phyloP scores from a whole-genome alignment of 2,797 vertebrate genomes.

The Thunnus albacares region DNA sequence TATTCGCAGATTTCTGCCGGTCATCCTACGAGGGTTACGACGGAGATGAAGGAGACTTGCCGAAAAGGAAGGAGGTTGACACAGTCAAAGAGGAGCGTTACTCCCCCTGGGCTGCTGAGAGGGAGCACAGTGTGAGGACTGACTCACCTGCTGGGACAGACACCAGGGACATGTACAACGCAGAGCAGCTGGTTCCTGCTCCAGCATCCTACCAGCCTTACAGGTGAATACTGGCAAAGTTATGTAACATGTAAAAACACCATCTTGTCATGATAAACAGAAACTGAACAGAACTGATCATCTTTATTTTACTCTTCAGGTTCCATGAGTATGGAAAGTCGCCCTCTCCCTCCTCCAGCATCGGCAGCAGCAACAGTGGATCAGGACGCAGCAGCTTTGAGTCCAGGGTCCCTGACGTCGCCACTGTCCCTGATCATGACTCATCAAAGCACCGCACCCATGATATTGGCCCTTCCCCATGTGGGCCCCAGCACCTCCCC shows the following conservation, averaged over 20 bases:
- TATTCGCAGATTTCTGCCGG: conserved; percentile 74
- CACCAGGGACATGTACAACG: conserved; percentile 81
- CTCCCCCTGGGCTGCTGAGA: conserved; percentile 86
- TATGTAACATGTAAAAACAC: neutral
- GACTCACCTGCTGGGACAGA: conserved; percentile 79
- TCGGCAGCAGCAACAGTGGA: conserved; percentile 67
- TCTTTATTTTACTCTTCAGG: conserved; percentile 67
- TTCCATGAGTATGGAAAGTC: conserved; percentile 87
- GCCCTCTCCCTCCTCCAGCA: conserved; percentile 84
- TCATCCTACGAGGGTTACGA: conserved; percentile 81
- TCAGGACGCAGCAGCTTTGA: conserved; percentile 78
- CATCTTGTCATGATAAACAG: rapidly evolving
- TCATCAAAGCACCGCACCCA: conserved; percentile 73
- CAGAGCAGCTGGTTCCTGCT: conserved; percentile 89
- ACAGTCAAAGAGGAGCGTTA: conserved; percentile 84
- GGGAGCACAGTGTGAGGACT: conserved; percentile 74
- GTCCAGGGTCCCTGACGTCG: conserved; percentile 85
- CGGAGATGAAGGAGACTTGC: conserved; percentile 61
- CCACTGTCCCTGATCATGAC: conserved; percentile 83
- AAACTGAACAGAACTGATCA: neutral
- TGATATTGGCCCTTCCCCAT: conserved; percentile 67
- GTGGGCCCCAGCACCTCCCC: conserved; percentile 77
- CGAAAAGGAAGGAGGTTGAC: conserved; percentile 72
- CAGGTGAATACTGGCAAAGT: conserved; percentile 78
- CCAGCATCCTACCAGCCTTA: conserved; percentile 86